Conservation (phyloP, 2,888 invertebrate genomes). For the Abrostola triplasia region DNA sequence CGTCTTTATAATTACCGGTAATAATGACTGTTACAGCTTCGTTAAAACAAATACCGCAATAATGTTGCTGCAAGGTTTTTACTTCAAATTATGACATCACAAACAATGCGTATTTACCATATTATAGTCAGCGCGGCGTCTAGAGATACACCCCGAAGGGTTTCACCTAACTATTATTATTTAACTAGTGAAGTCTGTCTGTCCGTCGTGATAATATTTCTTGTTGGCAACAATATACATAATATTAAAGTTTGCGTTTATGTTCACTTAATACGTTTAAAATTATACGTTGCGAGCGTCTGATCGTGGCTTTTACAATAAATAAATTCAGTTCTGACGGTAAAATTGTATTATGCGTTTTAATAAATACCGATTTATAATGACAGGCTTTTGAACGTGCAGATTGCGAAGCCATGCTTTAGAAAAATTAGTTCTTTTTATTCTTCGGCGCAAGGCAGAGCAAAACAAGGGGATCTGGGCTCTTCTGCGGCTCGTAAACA, state of each 20-base stretch:
- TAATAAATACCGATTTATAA: slow-evolving; percentile 59
- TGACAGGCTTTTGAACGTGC: slow-evolving; percentile 55
- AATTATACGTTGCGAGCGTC: slow-evolving; percentile 61
- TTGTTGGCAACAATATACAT: slow-evolving; percentile 58
- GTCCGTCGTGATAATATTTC: slow-evolving; percentile 56
- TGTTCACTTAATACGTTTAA: slow-evolving; percentile 62
- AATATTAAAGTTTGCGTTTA: slow-evolving; percentile 59
- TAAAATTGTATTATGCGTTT: slow-evolving; percentile 67
- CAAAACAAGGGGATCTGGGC: neutral
- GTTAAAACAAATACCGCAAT: slow-evolving; percentile 33
- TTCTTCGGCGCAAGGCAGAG: slow-evolving; percentile 7
- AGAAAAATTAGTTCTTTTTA: slow-evolving; percentile 36
- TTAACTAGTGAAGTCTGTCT: slow-evolving; percentile 48
- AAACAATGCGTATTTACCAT: slow-evolving; percentile 12
- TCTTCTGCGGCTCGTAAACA: neutral
- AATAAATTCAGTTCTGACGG: slow-evolving; percentile 68
- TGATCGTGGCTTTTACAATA: slow-evolving; percentile 63
- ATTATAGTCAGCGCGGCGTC: slow-evolving; percentile 32
- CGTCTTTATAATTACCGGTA: slow-evolving; percentile 4
- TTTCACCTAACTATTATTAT: slow-evolving; percentile 47
- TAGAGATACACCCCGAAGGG: slow-evolving; percentile 36
- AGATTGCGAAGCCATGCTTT: slow-evolving; percentile 55
- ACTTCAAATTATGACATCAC: slow-evolving; percentile 23
- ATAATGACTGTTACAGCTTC: slow-evolving; percentile 16
- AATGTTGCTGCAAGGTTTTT: slow-evolving; percentile 12